Base-by-base conservation (phyloP, 2,797 vertebrate genomes). In the Staurois parvus region DNA sequence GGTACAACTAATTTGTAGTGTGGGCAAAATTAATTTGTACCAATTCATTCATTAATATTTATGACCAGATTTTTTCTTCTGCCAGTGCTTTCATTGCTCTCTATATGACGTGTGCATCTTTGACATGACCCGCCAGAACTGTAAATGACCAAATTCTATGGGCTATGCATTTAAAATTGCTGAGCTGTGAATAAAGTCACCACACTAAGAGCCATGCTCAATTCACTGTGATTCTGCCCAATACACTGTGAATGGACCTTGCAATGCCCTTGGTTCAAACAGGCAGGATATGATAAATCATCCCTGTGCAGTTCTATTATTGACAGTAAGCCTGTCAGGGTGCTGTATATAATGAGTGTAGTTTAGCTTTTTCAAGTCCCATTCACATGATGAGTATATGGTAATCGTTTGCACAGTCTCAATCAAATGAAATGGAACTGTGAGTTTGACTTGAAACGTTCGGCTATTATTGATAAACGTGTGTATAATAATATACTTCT, bases 181-280 rank as follows among this genome's bases (percentile, higher is more conserved):
- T 64, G 59, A 64, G 59, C 59, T 64, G 59, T 64, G 32, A 77
- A 24, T 11, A 66, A 17, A 68, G 64, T 64, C 12, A 24, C 19
- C 29, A 48, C 24, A 52, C n/a, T 30, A 48, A 4, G 3, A 69
- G 45, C 17, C 19, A 48, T 13, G 34, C 37, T 42, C 62, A 40
- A 5, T 34, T 15, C 29, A 29, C 24, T 72, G 13, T 81, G 26
- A 34, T 68, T 59, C 24, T 80, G 45, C 78, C 66, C 45, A 32
- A 69, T 70, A 72, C 29, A 56, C 15, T 19, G 48, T 52, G 48
- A 30, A 32, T 72, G 48, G 7, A 81, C 79, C 70, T 73, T 81
- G 48, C 45, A 81, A 81, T 81, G 69, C 29, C 69, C 79, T 73
- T 82, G 79, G 21, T 72, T 70, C 79, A 2, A 64, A 15, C 15